phyloP scores from a whole-genome alignment of 2,797 vertebrate species.

The Macropodus opercularis region DNA sequence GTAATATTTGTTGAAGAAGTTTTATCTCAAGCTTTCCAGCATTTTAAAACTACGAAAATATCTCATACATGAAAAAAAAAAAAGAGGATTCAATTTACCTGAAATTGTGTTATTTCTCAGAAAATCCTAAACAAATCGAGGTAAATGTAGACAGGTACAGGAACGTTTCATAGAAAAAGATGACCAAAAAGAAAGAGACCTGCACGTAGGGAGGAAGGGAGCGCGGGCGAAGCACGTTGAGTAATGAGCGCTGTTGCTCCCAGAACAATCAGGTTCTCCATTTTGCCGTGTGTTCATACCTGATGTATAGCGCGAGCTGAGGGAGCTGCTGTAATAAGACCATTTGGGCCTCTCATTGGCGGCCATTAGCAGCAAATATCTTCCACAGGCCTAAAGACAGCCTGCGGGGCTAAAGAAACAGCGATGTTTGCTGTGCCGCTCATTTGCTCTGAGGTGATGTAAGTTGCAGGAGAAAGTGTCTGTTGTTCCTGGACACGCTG shows the following conservation, averaged over 20 bases:
- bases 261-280: conserved; percentile 84
- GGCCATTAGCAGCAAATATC: conserved; percentile 82
- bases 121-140: conserved; percentile 23
- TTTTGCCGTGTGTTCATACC: conserved; percentile 79
- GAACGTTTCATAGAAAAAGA: conserved; percentile 27
- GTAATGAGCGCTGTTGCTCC: conserved; percentile 84
- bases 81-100: conserved; percentile 1
- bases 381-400: conserved; percentile 78
- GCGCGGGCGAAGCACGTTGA: conserved; percentile 70
- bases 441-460: conserved; percentile 61
- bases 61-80: conserved; percentile 11
- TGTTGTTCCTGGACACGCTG: conserved; percentile 11
- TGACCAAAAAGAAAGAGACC: conserved; percentile 46
- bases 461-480: conserved; percentile 39
- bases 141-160: conserved; percentile 23
- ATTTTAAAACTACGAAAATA: not conserved
- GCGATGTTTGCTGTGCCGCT: conserved; percentile 51
- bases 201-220: conserved; percentile 47
- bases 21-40: not conserved
- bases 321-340: conserved; percentile 84
- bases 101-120: not conserved
- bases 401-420: conserved; percentile 76
- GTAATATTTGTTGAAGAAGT: no score
- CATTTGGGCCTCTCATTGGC: conserved; percentile 83
- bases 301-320: conserved; percentile 81